Evolutionary conservation across 1,140 invertebrate genomes (phyloP), one percentile per base, ranked within the genome.

Genomic region (Diplogasteroides magnus): DNA sequence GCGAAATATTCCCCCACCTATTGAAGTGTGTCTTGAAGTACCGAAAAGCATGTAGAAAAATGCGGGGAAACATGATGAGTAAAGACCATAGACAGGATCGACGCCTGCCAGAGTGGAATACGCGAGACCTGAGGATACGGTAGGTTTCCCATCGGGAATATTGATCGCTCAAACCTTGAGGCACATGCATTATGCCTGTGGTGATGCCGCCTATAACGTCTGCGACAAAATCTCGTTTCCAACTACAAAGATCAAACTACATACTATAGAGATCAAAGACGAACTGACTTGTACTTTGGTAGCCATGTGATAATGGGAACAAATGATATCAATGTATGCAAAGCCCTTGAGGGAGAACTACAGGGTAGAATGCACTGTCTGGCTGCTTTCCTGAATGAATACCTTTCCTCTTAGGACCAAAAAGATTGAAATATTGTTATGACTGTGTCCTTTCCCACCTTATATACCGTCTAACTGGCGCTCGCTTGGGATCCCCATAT

Each of bases 1-100:
- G n/a, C n/a, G n/a, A n/a, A n/a, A n/a, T n/a, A n/a, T n/a, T n/a
- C n/a, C 31, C 23, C 3, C 71, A 77, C 85, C 85, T 67, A 85
- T 76, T 25, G 85, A 86, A 29, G 84, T 76, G 68, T 86, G 85
- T 31, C 76, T 71, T 25, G 84, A 85, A 1, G 85, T 85, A 1
- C 84, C 85, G 32, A 86, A 82, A 56, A 86, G 82, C 75, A 84
- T 82, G 73, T 86, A 86, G 48, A 85, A 76, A 13, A 86, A 67
- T 1, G 81, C 77, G 28, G 85, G 80, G 67, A 86, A 85, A 67
- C 86, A 83, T n/a, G 84, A 84, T 11, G 82, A 80, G 69, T 86
- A 86, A 1, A 86, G 76, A 25, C 84, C 84, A 64, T 79, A 79
- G 26, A 85, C 79, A 0, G 84, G 82, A 13, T 82, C 78, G n/a